These are phyloP conservation scores for Pholis gunnellus DNA, from an alignment of 2,113 vertebrate species.

Conservation along the genomic window DNA sequence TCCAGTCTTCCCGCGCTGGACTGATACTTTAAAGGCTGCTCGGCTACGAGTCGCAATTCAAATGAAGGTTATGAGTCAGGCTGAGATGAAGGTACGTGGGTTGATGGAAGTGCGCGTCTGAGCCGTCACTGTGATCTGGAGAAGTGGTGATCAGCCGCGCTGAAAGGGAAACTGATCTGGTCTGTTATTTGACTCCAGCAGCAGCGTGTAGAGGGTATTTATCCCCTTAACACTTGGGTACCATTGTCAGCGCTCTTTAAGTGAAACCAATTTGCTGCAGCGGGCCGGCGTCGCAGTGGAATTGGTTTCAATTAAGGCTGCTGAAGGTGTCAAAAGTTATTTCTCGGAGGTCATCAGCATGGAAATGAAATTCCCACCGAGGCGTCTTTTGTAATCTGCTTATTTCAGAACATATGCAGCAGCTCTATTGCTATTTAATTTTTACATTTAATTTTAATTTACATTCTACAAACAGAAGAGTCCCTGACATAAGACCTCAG, in stretches of 20 bases:
- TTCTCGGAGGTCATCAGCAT: not conserved
- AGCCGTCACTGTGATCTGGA: not conserved
- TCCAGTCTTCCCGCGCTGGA: conserved; percentile 5
- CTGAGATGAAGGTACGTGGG: not conserved
- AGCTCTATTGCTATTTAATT: not conserved
- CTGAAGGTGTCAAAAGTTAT: not conserved
- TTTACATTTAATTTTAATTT: not conserved
- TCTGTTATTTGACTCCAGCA: conserved; percentile 12
- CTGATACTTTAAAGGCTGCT: not conserved
- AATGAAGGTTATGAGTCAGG: conserved; percentile 28
- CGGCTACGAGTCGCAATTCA: conserved; percentile 2
- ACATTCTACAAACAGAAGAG: no score
- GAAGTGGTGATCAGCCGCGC: not conserved
- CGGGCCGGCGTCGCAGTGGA: not conserved
- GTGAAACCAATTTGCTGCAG: conserved; percentile 34
- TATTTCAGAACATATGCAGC: not conserved
- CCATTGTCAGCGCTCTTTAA: not conserved
- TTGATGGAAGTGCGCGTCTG: not conserved
- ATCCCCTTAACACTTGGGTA: not conserved
- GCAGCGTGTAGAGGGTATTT: not conserved
- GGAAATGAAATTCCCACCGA: not conserved
- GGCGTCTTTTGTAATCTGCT: not conserved
- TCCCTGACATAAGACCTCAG: not conserved
- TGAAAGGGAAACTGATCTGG: not conserved
- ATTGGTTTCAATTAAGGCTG: conserved; percentile 35